These are phyloP conservation scores for Acleris literana DNA, from an alignment of 2,888 invertebrate species.

Conservation along the genomic window DNA sequence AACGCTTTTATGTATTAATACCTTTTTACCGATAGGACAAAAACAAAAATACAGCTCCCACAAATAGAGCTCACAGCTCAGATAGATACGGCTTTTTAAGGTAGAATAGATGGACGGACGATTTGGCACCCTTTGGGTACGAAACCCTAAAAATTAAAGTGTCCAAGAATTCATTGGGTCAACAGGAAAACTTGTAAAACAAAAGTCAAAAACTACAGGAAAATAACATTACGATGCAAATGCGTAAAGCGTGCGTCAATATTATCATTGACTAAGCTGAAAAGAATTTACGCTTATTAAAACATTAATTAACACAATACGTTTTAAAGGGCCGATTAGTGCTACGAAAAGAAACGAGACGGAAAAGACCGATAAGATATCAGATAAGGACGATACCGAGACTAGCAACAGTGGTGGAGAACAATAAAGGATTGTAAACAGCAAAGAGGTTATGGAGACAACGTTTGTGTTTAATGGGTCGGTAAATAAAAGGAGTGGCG, in stretches of 20 bases:
- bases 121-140: no score
- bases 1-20: no score
- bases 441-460: slow-evolving; percentile 40
- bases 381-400: slow-evolving; percentile 12
- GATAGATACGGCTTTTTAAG: no score
- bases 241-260: not conserved
- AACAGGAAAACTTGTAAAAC: no score
- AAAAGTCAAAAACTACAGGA: not conserved
- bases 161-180: slow-evolving; percentile 1
- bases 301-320: slow-evolving; percentile 37
- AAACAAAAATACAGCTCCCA: no score
- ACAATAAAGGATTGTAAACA: slow-evolving; percentile 20
- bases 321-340: not conserved
- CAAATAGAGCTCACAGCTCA: no score
- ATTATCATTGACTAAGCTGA: slow-evolving; percentile 26
- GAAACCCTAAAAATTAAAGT: not conserved
- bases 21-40: no score
- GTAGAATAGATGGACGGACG: no score
- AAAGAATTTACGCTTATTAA: slow-evolving; percentile 24
- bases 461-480: slow-evolving; percentile 68
- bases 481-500: slow-evolving; percentile 70
- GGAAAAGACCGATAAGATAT: slow-evolving; percentile 13
- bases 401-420: slow-evolving; percentile 6
- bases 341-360: slow-evolving; percentile 6
- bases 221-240: not conserved